Percentiles rank a stretch among this genome's conserved stretches.
These are phyloP conservation scores for Sinopyrophorus schimmeli DNA, from an alignment of 2,888 invertebrate genomes.

Conservation along the genomic window DNA sequence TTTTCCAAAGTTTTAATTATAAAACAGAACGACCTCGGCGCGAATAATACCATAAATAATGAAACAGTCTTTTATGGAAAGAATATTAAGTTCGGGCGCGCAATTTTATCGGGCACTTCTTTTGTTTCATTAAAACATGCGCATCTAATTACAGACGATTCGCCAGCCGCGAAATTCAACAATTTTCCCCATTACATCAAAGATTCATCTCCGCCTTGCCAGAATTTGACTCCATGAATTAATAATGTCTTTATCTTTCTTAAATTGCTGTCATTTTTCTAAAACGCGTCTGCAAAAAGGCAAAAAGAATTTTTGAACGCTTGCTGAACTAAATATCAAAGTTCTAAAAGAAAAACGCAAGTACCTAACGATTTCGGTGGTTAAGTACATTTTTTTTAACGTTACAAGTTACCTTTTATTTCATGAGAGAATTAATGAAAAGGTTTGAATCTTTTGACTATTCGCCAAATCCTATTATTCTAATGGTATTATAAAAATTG, in stretches of 20 bases:
- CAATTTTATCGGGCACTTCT: constrained; percentile 30
- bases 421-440: no score
- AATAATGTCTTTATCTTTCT: constrained; percentile 32
- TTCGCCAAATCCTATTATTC: no score
- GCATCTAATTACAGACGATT: constrained; percentile 34
- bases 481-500: no score
- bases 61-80: constrained; percentile 29
- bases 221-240: constrained; percentile 32
- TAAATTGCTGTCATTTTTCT: constrained; percentile 32
- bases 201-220: constrained; percentile 29
- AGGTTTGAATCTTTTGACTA: no score
- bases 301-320: no score
- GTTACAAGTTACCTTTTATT: no score
- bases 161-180: constrained; percentile 26
- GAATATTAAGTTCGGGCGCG: constrained; percentile 33
- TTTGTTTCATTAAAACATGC: constrained; percentile 35
- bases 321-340: no score
- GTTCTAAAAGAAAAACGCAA: no score
- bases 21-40: constrained; percentile 24
- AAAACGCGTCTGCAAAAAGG: constrained; percentile 16
- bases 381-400: no score
- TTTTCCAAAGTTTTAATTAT: constrained; percentile 31
- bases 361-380: no score
- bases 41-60: constrained; percentile 34
- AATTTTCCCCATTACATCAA: constrained; percentile 31